Conservation (phyloP, 2,888 invertebrate species). For the Biston betularia region DNA sequence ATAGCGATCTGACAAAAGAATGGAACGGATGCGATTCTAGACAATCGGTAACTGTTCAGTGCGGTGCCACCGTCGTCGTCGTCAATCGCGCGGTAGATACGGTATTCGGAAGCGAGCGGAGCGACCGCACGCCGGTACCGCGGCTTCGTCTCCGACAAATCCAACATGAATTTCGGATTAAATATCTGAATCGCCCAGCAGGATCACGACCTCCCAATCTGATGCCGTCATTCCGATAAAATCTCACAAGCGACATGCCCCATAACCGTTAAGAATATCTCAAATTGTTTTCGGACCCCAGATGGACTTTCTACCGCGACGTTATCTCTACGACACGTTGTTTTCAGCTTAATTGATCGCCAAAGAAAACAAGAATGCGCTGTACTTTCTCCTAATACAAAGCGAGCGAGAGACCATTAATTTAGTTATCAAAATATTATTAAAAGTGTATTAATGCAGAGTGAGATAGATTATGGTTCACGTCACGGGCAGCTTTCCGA, state of each 20-base stretch:
- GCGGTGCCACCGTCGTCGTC: slow-evolving; percentile 52
- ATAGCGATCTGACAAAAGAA: slow-evolving; percentile 76
- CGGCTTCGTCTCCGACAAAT: slow-evolving; percentile 46
- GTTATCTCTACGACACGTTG: slow-evolving; percentile 37
- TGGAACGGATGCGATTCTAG: slow-evolving; percentile 69
- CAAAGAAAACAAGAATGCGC: slow-evolving; percentile 39
- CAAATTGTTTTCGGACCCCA: slow-evolving; percentile 48
- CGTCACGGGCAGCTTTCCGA: slow-evolving; percentile 51
- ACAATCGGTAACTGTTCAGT: slow-evolving; percentile 78
- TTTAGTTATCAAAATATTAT: slow-evolving; percentile 58
- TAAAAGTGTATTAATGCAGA: slow-evolving; percentile 50
- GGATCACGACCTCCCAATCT: slow-evolving; percentile 66
- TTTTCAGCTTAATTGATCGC: slow-evolving; percentile 44
- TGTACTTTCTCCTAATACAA: slow-evolving; percentile 43
- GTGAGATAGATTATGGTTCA: slow-evolving; percentile 58
- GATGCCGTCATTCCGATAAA: slow-evolving; percentile 61
- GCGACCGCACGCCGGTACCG: slow-evolving; percentile 50
- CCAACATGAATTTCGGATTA: slow-evolving; percentile 50
- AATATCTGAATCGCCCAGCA: slow-evolving; percentile 56
- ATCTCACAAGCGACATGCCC: slow-evolving; percentile 56
- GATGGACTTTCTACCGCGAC: slow-evolving; percentile 44
- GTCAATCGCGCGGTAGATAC: slow-evolving; percentile 56
- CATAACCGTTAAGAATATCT: slow-evolving; percentile 54
- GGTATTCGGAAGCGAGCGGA: slow-evolving; percentile 62
- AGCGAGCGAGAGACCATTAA: slow-evolving; percentile 49